These are phyloP conservation scores for Tyria jacobaeae DNA, from an alignment of 2,888 invertebrate genomes.

Conservation along the genomic window DNA sequence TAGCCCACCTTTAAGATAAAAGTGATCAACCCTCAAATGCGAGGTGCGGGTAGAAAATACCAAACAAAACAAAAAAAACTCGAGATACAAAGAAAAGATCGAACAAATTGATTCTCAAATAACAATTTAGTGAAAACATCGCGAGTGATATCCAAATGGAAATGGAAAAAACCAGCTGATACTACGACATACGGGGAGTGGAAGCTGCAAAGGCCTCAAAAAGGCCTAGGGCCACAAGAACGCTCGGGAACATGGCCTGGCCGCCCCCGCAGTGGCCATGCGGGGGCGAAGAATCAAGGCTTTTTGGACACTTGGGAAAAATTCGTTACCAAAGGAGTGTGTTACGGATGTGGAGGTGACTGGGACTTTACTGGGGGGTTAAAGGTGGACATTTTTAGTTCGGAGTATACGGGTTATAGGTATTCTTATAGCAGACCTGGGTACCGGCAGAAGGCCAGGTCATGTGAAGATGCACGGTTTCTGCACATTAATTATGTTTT, in stretches of 20 bases:
- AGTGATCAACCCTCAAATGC: slow-evolving; percentile 35
- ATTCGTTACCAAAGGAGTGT: slow-evolving; percentile 76
- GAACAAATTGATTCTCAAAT: slow-evolving; percentile 61
- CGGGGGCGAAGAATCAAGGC: slow-evolving; percentile 67
- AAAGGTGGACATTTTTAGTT: slow-evolving; percentile 78
- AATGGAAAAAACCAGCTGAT: slow-evolving; percentile 81
- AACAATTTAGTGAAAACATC: slow-evolving; percentile 59
- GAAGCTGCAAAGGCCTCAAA: slow-evolving; percentile 78
- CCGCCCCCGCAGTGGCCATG: slow-evolving; percentile 73
- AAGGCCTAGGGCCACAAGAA: slow-evolving; percentile 60
- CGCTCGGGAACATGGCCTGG: slow-evolving; percentile 81
- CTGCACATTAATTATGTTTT: slow-evolving; percentile 88
- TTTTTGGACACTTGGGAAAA: slow-evolving; percentile 63
- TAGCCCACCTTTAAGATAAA: slow-evolving; percentile 7
- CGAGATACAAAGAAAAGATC: slow-evolving; percentile 41
- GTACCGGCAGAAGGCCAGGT: slow-evolving; percentile 73
- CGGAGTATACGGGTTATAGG: slow-evolving; percentile 83
- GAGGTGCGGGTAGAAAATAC: slow-evolving; percentile 26
- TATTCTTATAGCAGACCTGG: slow-evolving; percentile 77
- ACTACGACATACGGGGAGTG: slow-evolving; percentile 73
- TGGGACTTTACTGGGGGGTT: slow-evolving; percentile 78
- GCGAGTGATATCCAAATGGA: slow-evolving; percentile 85
- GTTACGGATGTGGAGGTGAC: slow-evolving; percentile 81
- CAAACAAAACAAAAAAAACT: slow-evolving; percentile 23
- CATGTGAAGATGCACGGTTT: slow-evolving; percentile 88